A percentile compares a stretch with the other conserved stretches of the same genome.
Conservation (phyloP, 2,888 invertebrate species). For the Mesorhabditis sp. region DNA sequence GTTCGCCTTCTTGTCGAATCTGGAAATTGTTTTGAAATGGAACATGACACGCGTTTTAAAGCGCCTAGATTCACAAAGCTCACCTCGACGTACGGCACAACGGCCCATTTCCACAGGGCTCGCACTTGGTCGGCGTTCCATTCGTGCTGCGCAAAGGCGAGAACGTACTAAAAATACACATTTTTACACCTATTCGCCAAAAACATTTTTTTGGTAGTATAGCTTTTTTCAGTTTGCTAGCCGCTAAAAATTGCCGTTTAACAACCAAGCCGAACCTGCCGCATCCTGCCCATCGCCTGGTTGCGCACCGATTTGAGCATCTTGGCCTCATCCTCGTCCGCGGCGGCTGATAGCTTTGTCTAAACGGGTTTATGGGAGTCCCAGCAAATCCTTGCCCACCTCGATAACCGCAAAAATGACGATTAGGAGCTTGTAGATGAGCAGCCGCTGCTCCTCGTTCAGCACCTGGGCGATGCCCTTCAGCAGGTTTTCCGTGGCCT, state of each 20-base stretch:
- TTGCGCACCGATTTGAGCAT: neutral
- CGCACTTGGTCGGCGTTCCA: neutral
- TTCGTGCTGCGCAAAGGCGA: neutral
- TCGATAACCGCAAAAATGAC: neutral
- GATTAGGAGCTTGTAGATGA: slow-evolving; percentile 12
- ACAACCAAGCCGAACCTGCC: neutral
- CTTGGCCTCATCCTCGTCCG: neutral
- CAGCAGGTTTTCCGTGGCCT: slow-evolving; percentile 8
- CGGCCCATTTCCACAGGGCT: neutral
- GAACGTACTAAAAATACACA: neutral
- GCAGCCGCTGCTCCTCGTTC: slow-evolving; percentile 4
- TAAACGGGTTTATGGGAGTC: neutral
- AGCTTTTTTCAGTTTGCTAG: neutral
- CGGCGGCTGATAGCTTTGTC: neutral
- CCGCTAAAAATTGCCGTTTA: neutral
- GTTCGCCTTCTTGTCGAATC: neutral
- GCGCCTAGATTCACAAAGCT: neutral
- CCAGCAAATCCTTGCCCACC: neutral
- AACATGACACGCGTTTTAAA: neutral
- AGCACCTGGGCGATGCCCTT: slow-evolving; percentile 8
- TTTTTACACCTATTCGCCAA: too few relatives aligned
- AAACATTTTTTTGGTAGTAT: too few relatives aligned
- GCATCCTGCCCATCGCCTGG: neutral
- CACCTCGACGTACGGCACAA: neutral
- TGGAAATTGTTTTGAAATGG: neutral